A percentile compares a stretch with the other conserved stretches of the same genome.
Conservation (phyloP, 2,888 invertebrate genomes). For the Parnassius apollo region DNA sequence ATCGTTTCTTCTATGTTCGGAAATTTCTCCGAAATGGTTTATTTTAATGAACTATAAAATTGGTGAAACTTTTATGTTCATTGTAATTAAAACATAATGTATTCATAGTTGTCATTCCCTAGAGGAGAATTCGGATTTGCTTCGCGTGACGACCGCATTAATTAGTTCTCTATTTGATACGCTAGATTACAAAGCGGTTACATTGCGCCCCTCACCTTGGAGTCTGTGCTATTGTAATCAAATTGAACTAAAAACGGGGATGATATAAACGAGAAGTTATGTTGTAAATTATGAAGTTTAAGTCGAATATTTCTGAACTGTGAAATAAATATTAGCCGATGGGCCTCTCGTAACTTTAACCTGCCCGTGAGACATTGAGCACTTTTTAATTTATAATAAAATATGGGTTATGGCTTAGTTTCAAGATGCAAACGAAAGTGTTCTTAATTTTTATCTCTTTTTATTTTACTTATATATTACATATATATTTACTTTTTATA, state of each 20-base stretch:
- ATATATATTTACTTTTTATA: too few species aligned
- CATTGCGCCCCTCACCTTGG: conserved; percentile 8
- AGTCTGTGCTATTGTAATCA: neutral
- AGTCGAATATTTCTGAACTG: neutral
- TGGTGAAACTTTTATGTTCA: conserved; percentile 17
- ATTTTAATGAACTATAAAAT: neutral
- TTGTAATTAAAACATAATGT: conserved; percentile 19
- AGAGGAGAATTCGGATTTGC: conserved; percentile 15
- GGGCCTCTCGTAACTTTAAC: neutral
- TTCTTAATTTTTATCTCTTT: too few species aligned
- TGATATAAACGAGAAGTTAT: neutral
- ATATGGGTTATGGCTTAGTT: too few species aligned
- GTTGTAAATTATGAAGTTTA: neutral
- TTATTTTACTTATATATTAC: too few species aligned
- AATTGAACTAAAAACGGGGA: neutral
- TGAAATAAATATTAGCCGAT: neutral
- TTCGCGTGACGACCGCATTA: conserved; percentile 20
- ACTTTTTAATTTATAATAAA: too few species aligned
- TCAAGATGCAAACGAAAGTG: too few species aligned
- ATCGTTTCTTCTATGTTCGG: too few species aligned
- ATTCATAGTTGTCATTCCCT: conserved; percentile 15
- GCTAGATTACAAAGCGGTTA: conserved; percentile 4
- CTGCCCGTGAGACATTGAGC: too few species aligned
- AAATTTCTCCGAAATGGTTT: too few species aligned
- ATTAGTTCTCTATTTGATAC: conserved; percentile 14